phyloP scores from a whole-genome alignment of 2,113 vertebrate genomes.

The Lipotes vexillifer region DNA sequence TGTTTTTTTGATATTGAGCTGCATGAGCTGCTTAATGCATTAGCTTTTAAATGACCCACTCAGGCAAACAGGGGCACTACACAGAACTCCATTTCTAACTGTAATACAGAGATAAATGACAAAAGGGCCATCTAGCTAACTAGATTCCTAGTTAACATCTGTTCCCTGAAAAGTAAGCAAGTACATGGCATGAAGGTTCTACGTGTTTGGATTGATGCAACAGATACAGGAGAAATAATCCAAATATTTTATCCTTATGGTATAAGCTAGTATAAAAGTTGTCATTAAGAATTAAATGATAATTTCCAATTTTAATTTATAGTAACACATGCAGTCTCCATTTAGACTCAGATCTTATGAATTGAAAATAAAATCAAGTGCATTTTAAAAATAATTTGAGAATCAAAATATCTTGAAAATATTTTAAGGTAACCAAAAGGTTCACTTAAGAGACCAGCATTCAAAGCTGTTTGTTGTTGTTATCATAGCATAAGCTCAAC shows the following conservation, averaged over 20 bases:
- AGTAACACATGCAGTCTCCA: background rate
- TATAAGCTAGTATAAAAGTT: slow-evolving; percentile 5
- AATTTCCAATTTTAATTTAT: background rate
- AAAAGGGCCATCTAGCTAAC: background rate
- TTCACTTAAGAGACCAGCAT: background rate
- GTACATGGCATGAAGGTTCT: background rate
- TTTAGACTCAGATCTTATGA: background rate
- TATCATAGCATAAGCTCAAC: background rate
- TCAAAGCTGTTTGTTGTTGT: background rate
- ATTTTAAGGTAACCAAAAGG: background rate
- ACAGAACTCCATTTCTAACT: background rate
- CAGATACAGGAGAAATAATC: background rate
- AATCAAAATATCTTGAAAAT: background rate
- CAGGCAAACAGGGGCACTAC: background rate
- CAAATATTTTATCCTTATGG: background rate
- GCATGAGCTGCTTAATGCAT: background rate
- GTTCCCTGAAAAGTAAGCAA: background rate
- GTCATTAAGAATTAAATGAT: background rate
- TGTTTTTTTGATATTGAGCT: no score
- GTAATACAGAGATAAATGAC: background rate
- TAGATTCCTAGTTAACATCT: background rate
- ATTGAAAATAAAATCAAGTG: background rate
- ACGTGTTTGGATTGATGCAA: background rate
- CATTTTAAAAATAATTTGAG: background rate
- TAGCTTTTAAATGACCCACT: background rate